phyloP scores from a whole-genome alignment of 2,888 invertebrate genomes.

The Tipula unca region DNA sequence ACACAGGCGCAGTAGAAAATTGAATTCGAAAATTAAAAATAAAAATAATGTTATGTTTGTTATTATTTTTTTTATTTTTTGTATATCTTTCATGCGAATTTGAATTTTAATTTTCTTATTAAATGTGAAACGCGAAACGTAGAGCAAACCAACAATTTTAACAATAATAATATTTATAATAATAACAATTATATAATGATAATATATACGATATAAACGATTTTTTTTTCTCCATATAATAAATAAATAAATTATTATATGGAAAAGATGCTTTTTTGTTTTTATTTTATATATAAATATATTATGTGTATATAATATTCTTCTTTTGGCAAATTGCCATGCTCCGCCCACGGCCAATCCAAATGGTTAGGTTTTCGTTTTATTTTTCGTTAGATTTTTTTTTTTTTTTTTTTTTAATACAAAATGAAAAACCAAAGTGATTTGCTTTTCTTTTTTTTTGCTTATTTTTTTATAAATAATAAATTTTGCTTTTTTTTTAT shows the following conservation, averaged over 20 bases:
- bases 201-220: not conserved
- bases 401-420: not conserved
- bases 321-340: not conserved
- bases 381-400: not conserved
- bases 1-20: not conserved
- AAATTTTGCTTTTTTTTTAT: not conserved
- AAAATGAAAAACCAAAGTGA: constrained; percentile 14
- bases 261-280: not conserved
- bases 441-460: not conserved
- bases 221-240: not conserved
- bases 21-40: not conserved
- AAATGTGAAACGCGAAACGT: not conserved
- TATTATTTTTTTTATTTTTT: too few species aligned
- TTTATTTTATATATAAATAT: not conserved
- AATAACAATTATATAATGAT: not conserved
- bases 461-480: not conserved
- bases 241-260: not conserved
- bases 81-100: constrained; percentile 1
- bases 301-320: not conserved
- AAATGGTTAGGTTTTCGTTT: not conserved
- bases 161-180: not conserved
- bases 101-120: not conserved
- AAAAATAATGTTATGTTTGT: not conserved
- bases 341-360: constrained; percentile 14
- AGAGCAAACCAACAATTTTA: not conserved